phyloP scores from a whole-genome alignment of 2,113 vertebrate species.

The Lepus americanus region DNA sequence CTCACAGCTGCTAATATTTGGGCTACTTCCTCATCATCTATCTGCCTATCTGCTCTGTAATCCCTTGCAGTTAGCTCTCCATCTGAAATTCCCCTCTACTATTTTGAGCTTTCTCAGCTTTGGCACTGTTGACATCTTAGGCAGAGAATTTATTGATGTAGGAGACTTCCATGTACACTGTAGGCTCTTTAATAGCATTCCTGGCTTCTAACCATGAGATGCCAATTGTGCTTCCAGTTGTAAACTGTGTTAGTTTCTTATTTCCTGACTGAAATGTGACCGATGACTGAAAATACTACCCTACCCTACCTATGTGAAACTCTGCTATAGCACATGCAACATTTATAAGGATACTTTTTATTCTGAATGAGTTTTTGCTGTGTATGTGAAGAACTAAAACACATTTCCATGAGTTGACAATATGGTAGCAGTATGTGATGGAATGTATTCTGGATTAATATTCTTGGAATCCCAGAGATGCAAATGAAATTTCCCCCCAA shows the following conservation, averaged over 20 bases:
- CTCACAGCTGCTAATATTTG: neutral
- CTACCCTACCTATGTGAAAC: neutral
- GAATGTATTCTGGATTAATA: conserved; percentile 11
- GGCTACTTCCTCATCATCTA: neutral
- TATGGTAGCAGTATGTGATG: neutral
- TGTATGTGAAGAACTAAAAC: conserved; percentile 11
- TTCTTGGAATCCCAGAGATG: neutral
- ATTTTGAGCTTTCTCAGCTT: neutral
- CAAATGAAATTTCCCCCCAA: neutral
- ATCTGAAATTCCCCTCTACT: neutral
- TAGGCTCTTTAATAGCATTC: neutral
- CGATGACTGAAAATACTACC: conserved; percentile 1
- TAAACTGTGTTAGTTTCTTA: conserved; percentile 26
- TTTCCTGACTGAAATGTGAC: neutral
- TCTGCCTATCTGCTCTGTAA: neutral
- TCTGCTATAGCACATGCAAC: neutral
- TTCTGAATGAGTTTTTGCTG: neutral
- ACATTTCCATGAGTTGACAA: conserved; percentile 33
- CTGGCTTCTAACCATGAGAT: neutral
- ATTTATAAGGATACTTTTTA: neutral
- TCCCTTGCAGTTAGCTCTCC: neutral
- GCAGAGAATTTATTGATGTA: neutral
- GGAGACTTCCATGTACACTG: neutral
- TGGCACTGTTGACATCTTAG: neutral
- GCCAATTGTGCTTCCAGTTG: neutral